Conservation (phyloP, 1,140 invertebrate species). For the Micrasema longulum region DNA sequence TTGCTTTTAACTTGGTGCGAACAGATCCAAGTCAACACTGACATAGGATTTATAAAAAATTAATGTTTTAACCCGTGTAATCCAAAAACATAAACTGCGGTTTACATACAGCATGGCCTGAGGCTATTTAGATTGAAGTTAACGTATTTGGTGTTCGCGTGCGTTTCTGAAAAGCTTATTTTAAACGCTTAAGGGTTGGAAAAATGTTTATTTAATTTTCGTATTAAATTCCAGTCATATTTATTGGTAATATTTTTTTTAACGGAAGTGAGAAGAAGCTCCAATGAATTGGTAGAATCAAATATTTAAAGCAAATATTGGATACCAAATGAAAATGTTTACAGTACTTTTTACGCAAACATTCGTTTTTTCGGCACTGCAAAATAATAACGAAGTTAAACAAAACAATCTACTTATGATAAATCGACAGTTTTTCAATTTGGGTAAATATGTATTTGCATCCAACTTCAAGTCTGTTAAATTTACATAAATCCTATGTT, state of each 20-base stretch:
- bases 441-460: no score
- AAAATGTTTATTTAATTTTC: slow-evolving; percentile 4
- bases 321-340: not conserved
- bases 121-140: slow-evolving; percentile 18
- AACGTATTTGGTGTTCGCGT: slow-evolving; percentile 10
- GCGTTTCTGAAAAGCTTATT: slow-evolving; percentile 20
- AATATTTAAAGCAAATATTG: slow-evolving; percentile 22
- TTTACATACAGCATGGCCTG: not conserved
- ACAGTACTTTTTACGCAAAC: not conserved
- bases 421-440: no score
- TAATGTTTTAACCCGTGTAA: slow-evolving; percentile 20
- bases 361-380: not conserved
- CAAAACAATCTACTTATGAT: not conserved
- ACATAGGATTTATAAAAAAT: slow-evolving; percentile 27
- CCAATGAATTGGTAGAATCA: not conserved
- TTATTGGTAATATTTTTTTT: not conserved
- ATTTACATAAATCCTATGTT: no score
- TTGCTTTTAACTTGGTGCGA: slow-evolving; percentile 10
- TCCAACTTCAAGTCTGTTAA: no score
- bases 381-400: not conserved
- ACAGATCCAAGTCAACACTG: slow-evolving; percentile 26
- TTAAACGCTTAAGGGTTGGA: slow-evolving; percentile 3
- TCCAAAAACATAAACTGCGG: slow-evolving; percentile 14
- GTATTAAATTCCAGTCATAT: not conserved
- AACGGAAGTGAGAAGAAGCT: not conserved